Evolutionary conservation across 2,888 invertebrate genomes (phyloP), one percentile per base, ranked within the genome.

Genomic region (Caradrina clavipalpis): DNA sequence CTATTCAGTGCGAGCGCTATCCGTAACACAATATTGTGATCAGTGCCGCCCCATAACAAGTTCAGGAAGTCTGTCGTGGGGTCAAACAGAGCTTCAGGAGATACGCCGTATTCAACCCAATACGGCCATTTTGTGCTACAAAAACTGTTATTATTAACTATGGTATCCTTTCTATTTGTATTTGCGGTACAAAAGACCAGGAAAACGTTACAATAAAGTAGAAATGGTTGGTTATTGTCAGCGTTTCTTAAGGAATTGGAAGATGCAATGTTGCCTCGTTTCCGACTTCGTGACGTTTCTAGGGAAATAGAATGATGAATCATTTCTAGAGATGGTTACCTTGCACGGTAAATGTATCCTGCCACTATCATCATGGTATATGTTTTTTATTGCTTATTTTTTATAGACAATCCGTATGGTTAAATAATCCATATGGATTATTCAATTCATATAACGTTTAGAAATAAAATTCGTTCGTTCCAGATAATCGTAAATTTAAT

Each of bases 21-120:
- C 58, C 53, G 61, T 62, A 65, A 65, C 47, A 72, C 62, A 77
- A 81, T 71, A 71, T 77, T 55, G 72, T 66, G 81, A 81, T 81
- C 72, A 80, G 54, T 47, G 56, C 56, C 61, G 47, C 50, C 35
- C 10, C 61, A 31, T 55, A 75, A 71, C 77, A 76, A 77, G 45
- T 60, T 58, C n/a, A 26, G 73, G 78, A 77, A 78, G 73, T 71
- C 39, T 63, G 66, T 66, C 63, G 56, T 71, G 50, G 66, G 64
- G 78, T 77, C 81, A 77, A 42, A 62, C 62, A 60, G 54, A 75
- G 60, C 76, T 62, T 31, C 72, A 77, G 53, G 39, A 76, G 55
- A 77, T 66, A 71, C 50, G 21, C 17, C 15, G n/a, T 45, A 80
- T 49, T 59, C 55, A 58, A 26, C 47, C 72, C 21, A 51, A 78